Percentiles rank a stretch among this genome's conserved stretches.
Evolutionary conservation across 1,140 invertebrate genomes (phyloP).

Genomic region (Paraescarpia echinospica): DNA sequence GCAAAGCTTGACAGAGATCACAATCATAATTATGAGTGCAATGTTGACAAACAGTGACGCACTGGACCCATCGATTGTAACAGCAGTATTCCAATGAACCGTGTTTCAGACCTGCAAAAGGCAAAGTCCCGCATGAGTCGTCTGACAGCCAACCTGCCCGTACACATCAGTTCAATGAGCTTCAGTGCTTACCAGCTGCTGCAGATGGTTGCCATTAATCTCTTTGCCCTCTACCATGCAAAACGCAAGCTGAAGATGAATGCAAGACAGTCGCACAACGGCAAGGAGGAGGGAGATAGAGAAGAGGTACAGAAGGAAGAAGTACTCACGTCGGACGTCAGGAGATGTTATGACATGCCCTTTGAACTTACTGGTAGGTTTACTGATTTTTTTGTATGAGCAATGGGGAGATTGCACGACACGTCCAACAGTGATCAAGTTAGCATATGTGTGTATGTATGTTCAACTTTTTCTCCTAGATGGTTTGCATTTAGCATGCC

Average conservation of each 20-base stretch:
- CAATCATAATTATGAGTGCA: no score
- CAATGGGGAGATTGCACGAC: no score
- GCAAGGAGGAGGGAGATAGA: slow-evolving; percentile 37
- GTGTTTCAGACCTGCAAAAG: background rate
- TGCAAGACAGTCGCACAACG: slow-evolving; percentile 25
- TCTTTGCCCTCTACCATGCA: slow-evolving; percentile 71
- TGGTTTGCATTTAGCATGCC: no score
- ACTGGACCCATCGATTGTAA: background rate
- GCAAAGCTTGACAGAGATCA: no score
- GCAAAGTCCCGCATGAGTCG: slow-evolving; percentile 48
- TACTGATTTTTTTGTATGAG: background rate
- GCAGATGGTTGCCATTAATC: slow-evolving; percentile 75
- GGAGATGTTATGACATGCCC: slow-evolving; percentile 63
- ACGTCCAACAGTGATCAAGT: no score
- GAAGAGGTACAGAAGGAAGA: slow-evolving; percentile 41
- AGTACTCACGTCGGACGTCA: slow-evolving; percentile 44
- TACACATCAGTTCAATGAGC: slow-evolving; percentile 75
- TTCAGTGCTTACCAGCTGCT: slow-evolving; percentile 73
- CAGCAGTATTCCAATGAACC: background rate
- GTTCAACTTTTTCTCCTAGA: no score
- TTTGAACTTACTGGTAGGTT: slow-evolving; percentile 67
- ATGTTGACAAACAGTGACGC: no score
- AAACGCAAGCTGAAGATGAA: slow-evolving; percentile 47
- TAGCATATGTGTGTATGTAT: no score
- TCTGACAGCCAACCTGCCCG: slow-evolving; percentile 71